phyloP scores from a whole-genome alignment of 2,888 invertebrate genomes.

The Tipula helvola region DNA sequence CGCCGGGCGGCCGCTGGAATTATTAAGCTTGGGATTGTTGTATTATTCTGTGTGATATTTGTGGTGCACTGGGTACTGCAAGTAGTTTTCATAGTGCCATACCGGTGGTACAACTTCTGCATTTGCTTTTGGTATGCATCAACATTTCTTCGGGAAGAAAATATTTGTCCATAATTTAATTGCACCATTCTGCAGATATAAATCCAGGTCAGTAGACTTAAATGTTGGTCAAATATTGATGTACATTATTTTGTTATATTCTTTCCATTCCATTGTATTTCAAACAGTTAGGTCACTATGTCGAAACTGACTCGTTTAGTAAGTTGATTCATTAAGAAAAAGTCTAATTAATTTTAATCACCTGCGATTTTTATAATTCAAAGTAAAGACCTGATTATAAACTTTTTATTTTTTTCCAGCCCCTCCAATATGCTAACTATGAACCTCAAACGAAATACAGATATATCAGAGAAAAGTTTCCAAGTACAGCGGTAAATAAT shows the following conservation, averaged over 20 bases:
- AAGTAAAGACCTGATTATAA: not conserved
- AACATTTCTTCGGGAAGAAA: not conserved
- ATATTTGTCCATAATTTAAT: not conserved
- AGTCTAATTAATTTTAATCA: too few relatives aligned
- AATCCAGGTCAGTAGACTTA: not conserved
- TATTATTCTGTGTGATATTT: too few relatives aligned
- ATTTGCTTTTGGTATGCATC: not conserved
- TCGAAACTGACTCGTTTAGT: too few relatives aligned
- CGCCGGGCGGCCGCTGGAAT: too few relatives aligned
- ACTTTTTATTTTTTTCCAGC: not conserved
- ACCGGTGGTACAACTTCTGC: not conserved
- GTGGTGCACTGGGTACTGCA: too few relatives aligned
- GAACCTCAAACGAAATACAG: not conserved
- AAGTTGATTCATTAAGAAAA: too few relatives aligned
- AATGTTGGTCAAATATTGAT: not conserved
- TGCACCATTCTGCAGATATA: too few relatives aligned
- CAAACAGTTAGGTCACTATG: too few relatives aligned
- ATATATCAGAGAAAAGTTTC: not conserved
- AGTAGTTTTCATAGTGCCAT: too few relatives aligned
- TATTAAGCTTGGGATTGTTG: too few relatives aligned
- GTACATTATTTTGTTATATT: not conserved
- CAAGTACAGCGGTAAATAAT: not conserved
- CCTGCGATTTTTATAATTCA: too few relatives aligned
- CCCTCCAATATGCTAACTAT: not conserved
- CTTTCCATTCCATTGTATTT: not conserved